Conservation (phyloP, 2,113 vertebrate genomes). For the Bos javanicus region DNA sequence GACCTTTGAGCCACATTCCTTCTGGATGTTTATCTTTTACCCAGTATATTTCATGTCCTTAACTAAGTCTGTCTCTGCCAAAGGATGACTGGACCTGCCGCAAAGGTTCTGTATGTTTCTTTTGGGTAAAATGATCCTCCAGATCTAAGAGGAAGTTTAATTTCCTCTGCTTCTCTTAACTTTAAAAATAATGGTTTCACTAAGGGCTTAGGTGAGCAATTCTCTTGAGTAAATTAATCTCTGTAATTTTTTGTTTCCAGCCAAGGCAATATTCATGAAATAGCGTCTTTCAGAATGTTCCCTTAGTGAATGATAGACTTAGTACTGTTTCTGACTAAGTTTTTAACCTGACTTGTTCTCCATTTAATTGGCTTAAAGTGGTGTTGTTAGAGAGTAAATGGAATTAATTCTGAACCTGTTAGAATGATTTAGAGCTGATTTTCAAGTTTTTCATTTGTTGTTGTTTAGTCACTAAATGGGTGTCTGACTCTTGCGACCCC, state of each 20-base stretch:
- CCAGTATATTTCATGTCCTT: neutral
- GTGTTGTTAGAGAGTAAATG: neutral
- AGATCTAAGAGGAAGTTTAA: neutral
- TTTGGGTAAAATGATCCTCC: neutral
- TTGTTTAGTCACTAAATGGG: neutral
- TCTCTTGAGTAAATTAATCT: conserved; percentile 5
- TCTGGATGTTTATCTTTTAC: neutral
- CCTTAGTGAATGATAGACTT: neutral
- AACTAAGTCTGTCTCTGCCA: neutral
- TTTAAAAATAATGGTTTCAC: neutral
- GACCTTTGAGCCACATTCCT: neutral
- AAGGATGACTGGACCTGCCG: neutral
- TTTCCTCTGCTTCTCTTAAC: neutral
- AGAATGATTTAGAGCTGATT: neutral
- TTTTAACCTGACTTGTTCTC: neutral
- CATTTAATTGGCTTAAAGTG: conserved; percentile 26
- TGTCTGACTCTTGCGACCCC: neutral
- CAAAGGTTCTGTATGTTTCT: neutral
- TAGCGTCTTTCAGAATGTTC: neutral
- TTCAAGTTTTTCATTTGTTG: neutral
- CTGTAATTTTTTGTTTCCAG: conserved; percentile 26
- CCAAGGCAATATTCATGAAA: neutral
- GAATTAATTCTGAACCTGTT: conserved; percentile 22
- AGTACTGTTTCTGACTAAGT: neutral
- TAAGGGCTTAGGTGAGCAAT: neutral